Percentiles rank a stretch among this genome's conserved stretches.
These are phyloP conservation scores for Dynastes tityus DNA, from an alignment of 2,888 invertebrate genomes.

Conservation along the genomic window DNA sequence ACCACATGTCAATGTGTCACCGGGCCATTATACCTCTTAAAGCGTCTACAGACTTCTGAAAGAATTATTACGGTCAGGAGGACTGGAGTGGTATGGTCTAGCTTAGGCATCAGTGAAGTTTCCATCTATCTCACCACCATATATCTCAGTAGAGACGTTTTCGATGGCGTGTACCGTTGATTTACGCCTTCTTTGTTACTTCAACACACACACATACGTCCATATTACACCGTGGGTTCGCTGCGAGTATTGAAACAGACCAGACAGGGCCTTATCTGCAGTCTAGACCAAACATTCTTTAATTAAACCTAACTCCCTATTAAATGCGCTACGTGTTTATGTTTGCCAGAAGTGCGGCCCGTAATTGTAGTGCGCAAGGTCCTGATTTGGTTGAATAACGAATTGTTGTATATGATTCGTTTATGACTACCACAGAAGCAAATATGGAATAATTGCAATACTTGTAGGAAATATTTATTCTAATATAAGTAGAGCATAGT, in stretches of 20 bases:
- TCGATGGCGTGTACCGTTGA: conserved; percentile 62
- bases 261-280: conserved; percentile 59
- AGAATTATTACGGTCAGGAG: conserved; percentile 66
- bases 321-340: conserved; percentile 59
- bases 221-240: conserved; percentile 35
- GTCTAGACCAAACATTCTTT: conserved; percentile 61
- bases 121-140: conserved; percentile 62
- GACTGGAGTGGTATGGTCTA: conserved; percentile 47
- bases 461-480: too few relatives aligned
- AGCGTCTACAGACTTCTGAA: conserved; percentile 60
- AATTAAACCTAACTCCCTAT: conserved; percentile 62
- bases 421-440: too few relatives aligned
- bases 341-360: conserved; percentile 53
- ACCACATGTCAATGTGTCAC: conserved; percentile 61
- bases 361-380: conserved; percentile 46
- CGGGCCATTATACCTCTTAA: conserved; percentile 64
- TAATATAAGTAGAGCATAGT: too few relatives aligned
- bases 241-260: conserved; percentile 55
- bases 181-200: conserved; percentile 64
- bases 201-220: conserved; percentile 59
- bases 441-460: too few relatives aligned
- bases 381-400: neutral
- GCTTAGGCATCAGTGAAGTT: conserved; percentile 53
- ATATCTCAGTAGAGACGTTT: conserved; percentile 62
- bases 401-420: neutral